Evolutionary conservation across 2,113 vertebrate species (phyloP), one percentile per base, ranked within the genome.

Genomic region (Engystomops pustulosus): DNA sequence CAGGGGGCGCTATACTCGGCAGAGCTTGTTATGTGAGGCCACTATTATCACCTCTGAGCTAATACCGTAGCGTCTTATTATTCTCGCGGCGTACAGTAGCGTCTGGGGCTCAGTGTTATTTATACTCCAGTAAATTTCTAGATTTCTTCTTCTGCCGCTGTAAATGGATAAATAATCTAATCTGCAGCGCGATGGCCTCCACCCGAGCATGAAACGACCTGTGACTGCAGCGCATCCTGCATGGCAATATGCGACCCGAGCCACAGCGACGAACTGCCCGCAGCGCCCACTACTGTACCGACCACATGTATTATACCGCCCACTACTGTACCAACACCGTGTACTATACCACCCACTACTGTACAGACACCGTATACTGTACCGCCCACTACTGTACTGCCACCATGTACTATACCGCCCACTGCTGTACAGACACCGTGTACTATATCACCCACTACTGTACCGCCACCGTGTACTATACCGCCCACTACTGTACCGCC

Each of bases 201-300:
- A 77, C 53, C 74, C 74, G 47, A 77, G 74, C 74, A 58, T 77
- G 74, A 77, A 77, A 77, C 74, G 18, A 77, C 49, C 74, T 55
- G 36, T 55, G 8, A 45, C 47, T 2, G 47, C 25, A 30, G 4
- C 10, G 30, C 41, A 11, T 20, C 41, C 18, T 53, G 72, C 17
- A 30, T 53, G 1, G 30, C 30, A 53, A 76, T 36, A 49, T n/a
- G n/a, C n/a, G n/a, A n/a, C n/a, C n/a, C 20, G 23, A 7, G 44
- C 44, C 70, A 6, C 70, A n/a, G n/a, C n/a, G n/a, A n/a, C n/a
- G n/a, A n/a, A n/a, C n/a, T n/a, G n/a, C n/a, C n/a, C n/a, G n/a
- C n/a, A n/a, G n/a, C n/a, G n/a, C n/a, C n/a, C n/a, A n/a, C n/a
- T n/a, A n/a, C n/a, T n/a, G n/a, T n/a, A n/a, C n/a, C n/a, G n/a